Conservation (phyloP, 1,140 invertebrate species). For the Condylostylus longicornis region DNA sequence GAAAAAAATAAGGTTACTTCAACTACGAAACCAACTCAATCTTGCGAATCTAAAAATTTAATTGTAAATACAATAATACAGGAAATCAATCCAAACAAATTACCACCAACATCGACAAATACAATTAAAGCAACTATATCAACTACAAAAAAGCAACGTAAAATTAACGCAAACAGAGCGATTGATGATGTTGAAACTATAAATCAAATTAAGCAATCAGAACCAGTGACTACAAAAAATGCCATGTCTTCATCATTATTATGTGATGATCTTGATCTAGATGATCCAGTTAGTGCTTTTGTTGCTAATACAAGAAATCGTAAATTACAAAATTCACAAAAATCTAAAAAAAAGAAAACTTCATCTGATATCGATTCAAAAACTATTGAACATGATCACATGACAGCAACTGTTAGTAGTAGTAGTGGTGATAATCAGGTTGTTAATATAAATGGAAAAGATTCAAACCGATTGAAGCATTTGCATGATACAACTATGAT, state of each 20-base stretch:
- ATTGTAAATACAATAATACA: too few relatives aligned
- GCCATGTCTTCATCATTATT: constrained; percentile 24
- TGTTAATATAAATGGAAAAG: constrained; percentile 1
- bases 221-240: constrained; percentile 7
- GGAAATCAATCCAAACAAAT: too few relatives aligned
- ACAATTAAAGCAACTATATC: constrained; percentile 6
- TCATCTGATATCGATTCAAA: constrained; percentile 3
- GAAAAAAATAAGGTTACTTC: too few relatives aligned
- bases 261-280: constrained; percentile 29
- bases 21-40: too few relatives aligned
- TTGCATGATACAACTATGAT: constrained; percentile 75
- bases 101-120: constrained; percentile 1
- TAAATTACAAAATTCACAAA: too few relatives aligned
- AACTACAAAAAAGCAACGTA: constrained; percentile 9
- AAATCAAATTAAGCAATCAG: not conserved
- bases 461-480: constrained; percentile 40
- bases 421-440: not conserved
- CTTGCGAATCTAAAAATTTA: too few relatives aligned
- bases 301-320: constrained; percentile 12
- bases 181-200: not conserved
- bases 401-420: not conserved
- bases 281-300: constrained; percentile 28
- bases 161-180: constrained; percentile 1
- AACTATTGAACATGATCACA: not conserved
- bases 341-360: constrained; percentile 3